phyloP scores from a whole-genome alignment of 2,797 vertebrate genomes.

The Acanthiza pusilla region DNA sequence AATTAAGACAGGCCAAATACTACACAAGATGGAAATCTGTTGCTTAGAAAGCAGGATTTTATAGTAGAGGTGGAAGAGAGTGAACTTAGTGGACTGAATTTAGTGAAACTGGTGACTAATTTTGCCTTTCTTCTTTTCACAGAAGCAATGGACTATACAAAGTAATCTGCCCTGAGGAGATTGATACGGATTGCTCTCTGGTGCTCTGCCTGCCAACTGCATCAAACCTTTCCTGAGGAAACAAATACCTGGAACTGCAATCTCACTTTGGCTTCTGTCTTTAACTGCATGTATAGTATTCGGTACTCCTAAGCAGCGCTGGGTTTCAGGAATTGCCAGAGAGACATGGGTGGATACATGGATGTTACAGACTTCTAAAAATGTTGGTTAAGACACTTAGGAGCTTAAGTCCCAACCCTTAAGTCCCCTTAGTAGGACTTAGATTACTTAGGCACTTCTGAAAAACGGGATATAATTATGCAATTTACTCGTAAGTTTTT shows the following conservation, averaged over 20 bases:
- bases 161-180: neutral
- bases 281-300: neutral
- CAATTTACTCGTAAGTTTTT: neutral
- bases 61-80: neutral
- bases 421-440: conserved; percentile 39
- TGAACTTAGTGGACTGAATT: neutral
- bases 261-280: neutral
- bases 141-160: neutral
- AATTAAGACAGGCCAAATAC: neutral
- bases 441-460: neutral
- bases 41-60: neutral
- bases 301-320: neutral
- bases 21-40: neutral
- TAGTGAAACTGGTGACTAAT: neutral
- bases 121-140: neutral
- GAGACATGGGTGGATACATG: neutral
- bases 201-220: neutral
- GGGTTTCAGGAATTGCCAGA: neutral
- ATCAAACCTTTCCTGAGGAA: neutral
- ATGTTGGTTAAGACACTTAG: conserved; percentile 39
- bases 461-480: conserved; percentile 21
- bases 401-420: conserved; percentile 28
- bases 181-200: rapidly evolving
- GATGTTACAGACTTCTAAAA: conserved; percentile 35
- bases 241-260: neutral